Conservation (phyloP, 2,888 invertebrate species). For the Odiellus spinosus region DNA sequence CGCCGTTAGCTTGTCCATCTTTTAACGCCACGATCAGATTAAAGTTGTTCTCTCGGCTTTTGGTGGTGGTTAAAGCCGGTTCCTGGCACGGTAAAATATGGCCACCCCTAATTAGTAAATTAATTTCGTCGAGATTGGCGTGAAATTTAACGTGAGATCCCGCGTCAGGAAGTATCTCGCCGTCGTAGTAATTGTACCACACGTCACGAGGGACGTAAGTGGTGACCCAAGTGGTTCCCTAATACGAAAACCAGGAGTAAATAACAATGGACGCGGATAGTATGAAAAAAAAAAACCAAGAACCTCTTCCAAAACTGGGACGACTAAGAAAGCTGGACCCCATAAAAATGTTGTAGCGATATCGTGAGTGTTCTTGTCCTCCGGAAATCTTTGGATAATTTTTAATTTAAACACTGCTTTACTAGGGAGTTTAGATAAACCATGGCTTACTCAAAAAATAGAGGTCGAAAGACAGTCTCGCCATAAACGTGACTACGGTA, state of each 20-base stretch:
- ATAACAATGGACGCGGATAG: no score
- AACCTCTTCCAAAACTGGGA: slow-evolving; percentile 21
- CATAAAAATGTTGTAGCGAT: slow-evolving; percentile 28
- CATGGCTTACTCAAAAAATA: slow-evolving; percentile 57
- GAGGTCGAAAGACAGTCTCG: slow-evolving; percentile 56
- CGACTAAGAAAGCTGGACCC: slow-evolving; percentile 31
- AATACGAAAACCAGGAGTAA: no score
- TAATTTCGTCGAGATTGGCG: slow-evolving; percentile 13
- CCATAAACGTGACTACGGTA: slow-evolving; percentile 51
- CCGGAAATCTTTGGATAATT: slow-evolving; percentile 8
- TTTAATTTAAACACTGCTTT: no score
- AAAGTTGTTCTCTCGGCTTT: slow-evolving; percentile 4
- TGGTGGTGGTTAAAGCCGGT: slow-evolving; percentile 19
- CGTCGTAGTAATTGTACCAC: slow-evolving; percentile 25
- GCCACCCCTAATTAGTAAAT: slow-evolving; percentile 23
- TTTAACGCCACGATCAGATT: slow-evolving; percentile 6
- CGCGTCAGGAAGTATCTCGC: slow-evolving; percentile 5
- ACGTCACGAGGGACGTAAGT: slow-evolving; percentile 24
- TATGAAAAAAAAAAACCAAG: no score
- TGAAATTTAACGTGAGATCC: background rate
- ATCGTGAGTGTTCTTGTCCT: slow-evolving; percentile 21
- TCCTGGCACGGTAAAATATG: slow-evolving; percentile 23
- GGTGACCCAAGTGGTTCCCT: slow-evolving; percentile 26
- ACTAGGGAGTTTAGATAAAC: no score
- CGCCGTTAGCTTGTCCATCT: slow-evolving; percentile 5